These are phyloP conservation scores for Malurus alboscapulatus DNA, from an alignment of 2,113 vertebrate species.

Conservation along the genomic window DNA sequence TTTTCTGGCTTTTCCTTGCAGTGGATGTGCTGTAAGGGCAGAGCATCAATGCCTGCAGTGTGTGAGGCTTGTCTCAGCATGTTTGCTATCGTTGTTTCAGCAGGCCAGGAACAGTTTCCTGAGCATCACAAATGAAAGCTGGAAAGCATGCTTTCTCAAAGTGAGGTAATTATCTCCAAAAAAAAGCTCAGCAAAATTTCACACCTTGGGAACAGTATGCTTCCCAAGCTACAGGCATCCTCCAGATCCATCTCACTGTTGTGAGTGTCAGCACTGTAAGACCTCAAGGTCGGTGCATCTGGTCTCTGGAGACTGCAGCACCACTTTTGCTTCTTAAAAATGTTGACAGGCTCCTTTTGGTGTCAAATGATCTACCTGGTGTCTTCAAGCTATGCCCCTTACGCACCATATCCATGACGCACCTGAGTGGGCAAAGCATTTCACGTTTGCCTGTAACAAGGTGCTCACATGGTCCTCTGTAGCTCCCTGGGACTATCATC, in stretches of 20 bases:
- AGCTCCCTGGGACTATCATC: background rate
- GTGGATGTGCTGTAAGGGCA: background rate
- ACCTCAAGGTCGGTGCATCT: background rate
- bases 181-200: background rate
- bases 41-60: background rate
- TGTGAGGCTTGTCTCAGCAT: background rate
- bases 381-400: background rate
- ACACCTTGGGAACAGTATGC: rapidly evolving
- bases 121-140: background rate
- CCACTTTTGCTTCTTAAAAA: background rate
- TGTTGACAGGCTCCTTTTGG: background rate
- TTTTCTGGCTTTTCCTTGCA: background rate
- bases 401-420: background rate
- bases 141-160: constrained; percentile 3
- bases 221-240: background rate
- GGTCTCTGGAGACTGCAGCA: background rate
- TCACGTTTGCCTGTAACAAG: background rate
- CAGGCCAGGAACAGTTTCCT: background rate
- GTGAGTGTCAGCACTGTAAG: background rate
- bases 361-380: background rate
- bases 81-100: constrained; percentile 12
- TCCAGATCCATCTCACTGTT: background rate
- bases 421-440: rapidly evolving
- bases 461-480: background rate
- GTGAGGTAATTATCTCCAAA: background rate